Base-by-base conservation (phyloP, 2,113 vertebrate species). In the Lepisosteus oculatus region DNA sequence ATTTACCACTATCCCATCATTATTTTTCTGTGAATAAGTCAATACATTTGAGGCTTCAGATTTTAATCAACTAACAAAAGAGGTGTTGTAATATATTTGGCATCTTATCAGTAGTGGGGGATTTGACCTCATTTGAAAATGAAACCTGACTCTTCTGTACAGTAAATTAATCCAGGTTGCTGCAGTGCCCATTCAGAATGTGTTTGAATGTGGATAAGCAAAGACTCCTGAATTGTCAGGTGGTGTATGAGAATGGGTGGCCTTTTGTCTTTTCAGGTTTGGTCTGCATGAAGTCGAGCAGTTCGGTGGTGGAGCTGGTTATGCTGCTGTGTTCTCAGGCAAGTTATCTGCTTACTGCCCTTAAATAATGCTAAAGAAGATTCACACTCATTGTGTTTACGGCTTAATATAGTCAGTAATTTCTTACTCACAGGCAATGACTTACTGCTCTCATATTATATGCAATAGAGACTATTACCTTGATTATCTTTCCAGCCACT, bases 261-360 rank as follows among this genome's bases (percentile, higher is more conserved):
- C 54, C 7, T n/a, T 87, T 77, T 80, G 0, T 87, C 64, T 76
- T 81, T 78, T 6, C 89, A 99, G 97, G 97, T 88, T 86, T 98
- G 84, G 95, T 97, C 83, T 99, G 97, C 74, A 97, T 99, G 94
- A 99, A 98, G 89, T 97, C 97, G 55, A 99, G 96, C 91, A 99
- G 95, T 83, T 99, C 97, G 4, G 97, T 99, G 79, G 97, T 99
- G 89, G 97, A 99, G 81, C 89, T 99, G 81, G 97, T 99, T 86
- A 99, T 99, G 97, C 93, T 99, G 3, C 92, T 99, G 73, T 99
- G 97, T 86, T 99, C 97, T 84, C 97, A 99, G 96, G 97, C 94
- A 88, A 93, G 95, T 79, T 80, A 79, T 44, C 73, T 51, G 5
- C 9, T 51, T 51, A 59, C 57, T 13, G 57, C 12, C 57, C 14